Base-by-base conservation (phyloP, 2,888 invertebrate species). In the Mesoligia furuncula region DNA sequence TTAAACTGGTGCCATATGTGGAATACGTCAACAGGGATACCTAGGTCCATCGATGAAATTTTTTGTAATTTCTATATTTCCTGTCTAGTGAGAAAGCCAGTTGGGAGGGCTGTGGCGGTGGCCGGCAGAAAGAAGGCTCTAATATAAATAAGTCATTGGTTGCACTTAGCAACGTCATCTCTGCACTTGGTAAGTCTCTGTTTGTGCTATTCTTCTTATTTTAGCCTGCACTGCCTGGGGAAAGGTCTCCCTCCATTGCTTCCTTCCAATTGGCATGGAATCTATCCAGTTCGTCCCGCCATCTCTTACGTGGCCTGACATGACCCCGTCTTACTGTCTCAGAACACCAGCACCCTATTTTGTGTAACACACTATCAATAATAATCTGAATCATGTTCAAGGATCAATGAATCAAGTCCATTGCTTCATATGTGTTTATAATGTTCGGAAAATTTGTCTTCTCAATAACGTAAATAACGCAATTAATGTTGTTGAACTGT, bases 101-200 rank as follows among this genome's bases (percentile, higher is more conserved):
- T 85, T 98, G 98, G 91, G 98, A 98, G 86, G 98, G 98, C 90
- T 98, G 98, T 91, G 98, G 98, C 89, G 97, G 97, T 61, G 97
- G 97, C 68, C 94, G 97, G 78, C 97, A 97, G 86, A 97, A 97
- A 87, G 97, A 97, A 92, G 97, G 97, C 0, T 97, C 97, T 54
- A 98, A 98, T 90, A 98, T 98, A 91, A 98, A 98, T 94, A 98
- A 98, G 91, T 98, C 98, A 71, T 95, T 98, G 79, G 98, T 98
- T 61, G 98, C 98, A 45, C 97, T 98, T 64, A 98, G 98, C 90
- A 98, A 98, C 95, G 98, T 98, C 86, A 98, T 98, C 90, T 98
- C 98, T 45, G 98, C 98, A 59, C 96, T 98, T 88, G 98, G 98
- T 98, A 94, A 94, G 93, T 77, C 20, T 65, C 45, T 62, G 65